Evolutionary conservation across 2,113 vertebrate species (phyloP).

Genomic region (Gallinago jamesoni): DNA sequence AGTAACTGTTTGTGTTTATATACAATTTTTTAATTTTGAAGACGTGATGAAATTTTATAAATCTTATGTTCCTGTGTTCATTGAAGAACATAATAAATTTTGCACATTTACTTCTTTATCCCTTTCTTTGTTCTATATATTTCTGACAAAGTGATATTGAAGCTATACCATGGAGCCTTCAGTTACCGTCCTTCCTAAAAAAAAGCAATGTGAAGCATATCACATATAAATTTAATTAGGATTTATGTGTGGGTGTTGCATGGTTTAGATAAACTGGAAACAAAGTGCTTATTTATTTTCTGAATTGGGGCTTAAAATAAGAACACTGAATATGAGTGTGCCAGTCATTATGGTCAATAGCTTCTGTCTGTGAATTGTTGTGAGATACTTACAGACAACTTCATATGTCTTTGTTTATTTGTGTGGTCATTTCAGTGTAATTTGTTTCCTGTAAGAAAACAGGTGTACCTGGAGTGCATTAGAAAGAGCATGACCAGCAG

Average conservation of each 20-base stretch:
- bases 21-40: background rate
- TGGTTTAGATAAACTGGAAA: background rate
- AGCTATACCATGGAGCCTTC: background rate
- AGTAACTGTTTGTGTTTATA: background rate
- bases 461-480: too few species aligned
- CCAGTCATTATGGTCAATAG: background rate
- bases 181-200: background rate
- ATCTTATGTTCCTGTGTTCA: background rate
- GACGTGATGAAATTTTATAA: background rate
- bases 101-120: background rate
- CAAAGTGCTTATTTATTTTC: background rate
- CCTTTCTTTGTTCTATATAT: background rate
- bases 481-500: too few species aligned
- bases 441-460: background rate
- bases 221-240: background rate
- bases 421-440: background rate
- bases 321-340: background rate
- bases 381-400: background rate
- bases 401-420: background rate
- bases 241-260: background rate
- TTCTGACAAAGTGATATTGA: background rate
- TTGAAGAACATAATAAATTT: slow-evolving; percentile 38
- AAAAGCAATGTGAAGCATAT: background rate
- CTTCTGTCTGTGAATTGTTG: background rate
- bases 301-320: background rate